phyloP scores from a whole-genome alignment of 2,888 invertebrate genomes.

The Yponomeuta cagnagella region DNA sequence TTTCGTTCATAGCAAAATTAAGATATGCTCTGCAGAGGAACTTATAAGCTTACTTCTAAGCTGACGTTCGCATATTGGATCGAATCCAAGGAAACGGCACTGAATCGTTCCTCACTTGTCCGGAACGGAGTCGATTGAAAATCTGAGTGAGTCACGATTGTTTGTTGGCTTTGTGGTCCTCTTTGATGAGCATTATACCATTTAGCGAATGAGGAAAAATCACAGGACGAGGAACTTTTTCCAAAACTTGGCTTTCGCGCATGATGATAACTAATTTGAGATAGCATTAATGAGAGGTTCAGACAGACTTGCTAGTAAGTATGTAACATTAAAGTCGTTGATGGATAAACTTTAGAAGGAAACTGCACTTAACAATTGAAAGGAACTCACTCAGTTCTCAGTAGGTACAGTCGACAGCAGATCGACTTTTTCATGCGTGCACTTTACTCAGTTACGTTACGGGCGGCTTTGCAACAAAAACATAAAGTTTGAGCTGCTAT shows the following conservation, averaged over 20 bases:
- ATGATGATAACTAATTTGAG: too few relatives aligned
- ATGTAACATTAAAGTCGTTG: neutral
- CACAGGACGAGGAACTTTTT: neutral
- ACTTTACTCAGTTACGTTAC: too few relatives aligned
- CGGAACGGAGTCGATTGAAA: constrained; percentile 3
- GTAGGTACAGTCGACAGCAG: too few relatives aligned
- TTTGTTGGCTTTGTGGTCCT: neutral
- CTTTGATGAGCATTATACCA: constrained; percentile 3
- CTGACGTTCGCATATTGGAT: constrained; percentile 8
- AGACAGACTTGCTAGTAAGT: too few relatives aligned
- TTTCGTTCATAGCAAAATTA: neutral
- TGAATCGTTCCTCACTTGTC: neutral
- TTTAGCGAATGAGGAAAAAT: neutral
- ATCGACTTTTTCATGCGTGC: too few relatives aligned
- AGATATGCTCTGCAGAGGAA: neutral
- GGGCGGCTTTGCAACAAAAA: too few relatives aligned
- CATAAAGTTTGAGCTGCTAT: neutral
- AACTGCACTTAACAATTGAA: neutral
- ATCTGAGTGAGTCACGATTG: constrained; percentile 5
- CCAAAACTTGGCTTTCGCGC: too few relatives aligned
- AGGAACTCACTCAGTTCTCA: neutral
- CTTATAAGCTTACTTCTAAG: neutral
- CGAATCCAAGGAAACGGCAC: constrained; percentile 6
- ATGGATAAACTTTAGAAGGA: neutral
- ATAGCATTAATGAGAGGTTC: too few relatives aligned